Evolutionary conservation across 2,888 invertebrate genomes (phyloP), one percentile per base, ranked within the genome.

Genomic region (Drosophila birchii): DNA sequence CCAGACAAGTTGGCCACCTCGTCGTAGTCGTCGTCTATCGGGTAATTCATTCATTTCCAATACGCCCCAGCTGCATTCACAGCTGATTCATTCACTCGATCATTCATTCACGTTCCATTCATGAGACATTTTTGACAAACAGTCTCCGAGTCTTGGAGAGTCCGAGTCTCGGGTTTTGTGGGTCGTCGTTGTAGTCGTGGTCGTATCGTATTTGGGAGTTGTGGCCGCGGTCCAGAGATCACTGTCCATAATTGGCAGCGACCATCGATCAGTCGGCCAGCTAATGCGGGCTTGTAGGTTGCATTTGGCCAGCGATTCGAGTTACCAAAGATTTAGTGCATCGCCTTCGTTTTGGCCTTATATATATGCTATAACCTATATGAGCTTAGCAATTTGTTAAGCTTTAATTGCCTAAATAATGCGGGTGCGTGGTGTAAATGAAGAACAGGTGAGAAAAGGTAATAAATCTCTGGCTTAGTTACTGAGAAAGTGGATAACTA

Each of bases 101-200:
- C 81, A 71, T 63, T 81, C 74, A 51, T 53, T 74, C 43, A 41
- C 38, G 55, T 44, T 72, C 53, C 70, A 86, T 80, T 88, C 76
- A 80, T 72, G 69, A 73, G 86, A 82, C 88, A 82, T 64, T 86
- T 83, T 82, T 72, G 82, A 86, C 88, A 83, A 88, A 80, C 86
- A 72, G 70, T 81, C 68, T 79, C 63, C 51, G 49, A 64, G 54
- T 49, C 55, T 68, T 69, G 3, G 47, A 47, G 51, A 51, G 51
- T 20, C 14, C 20, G 51, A 51, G 32, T 51, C 51, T 51, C 75
- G 68, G 81, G 69, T 32, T 32, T 64, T 64, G 62, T 62, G 64
- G 64, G 64, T 64, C 63, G 64, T 66, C 68, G 76, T 54, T 51
- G 60, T 49, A 60, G 61, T 47, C 68, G 76, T 54, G 57, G 60